Evolutionary conservation across 2,113 vertebrate species (phyloP).

Genomic region (Phalacrocorax pelagicus): DNA sequence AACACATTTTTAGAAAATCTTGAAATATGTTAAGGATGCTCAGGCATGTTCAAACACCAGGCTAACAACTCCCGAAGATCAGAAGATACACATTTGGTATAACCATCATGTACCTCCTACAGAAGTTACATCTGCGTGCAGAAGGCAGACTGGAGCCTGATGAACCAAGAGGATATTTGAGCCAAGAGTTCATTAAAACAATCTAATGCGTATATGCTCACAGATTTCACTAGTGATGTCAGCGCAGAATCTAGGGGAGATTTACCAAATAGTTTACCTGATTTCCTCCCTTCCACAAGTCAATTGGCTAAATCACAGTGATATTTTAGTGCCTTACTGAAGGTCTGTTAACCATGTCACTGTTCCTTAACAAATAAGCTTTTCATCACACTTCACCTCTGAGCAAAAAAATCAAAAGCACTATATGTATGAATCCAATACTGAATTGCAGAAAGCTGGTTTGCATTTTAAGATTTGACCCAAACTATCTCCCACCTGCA

Average conservation of each 20-base stretch:
- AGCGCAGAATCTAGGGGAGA: not conserved
- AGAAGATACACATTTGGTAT: not conserved
- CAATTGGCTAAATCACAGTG: not conserved
- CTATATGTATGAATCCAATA: not conserved
- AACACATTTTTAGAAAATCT: not conserved
- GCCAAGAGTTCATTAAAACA: not conserved
- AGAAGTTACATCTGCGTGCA: not conserved
- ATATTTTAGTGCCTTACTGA: not conserved
- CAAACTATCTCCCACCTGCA: not conserved
- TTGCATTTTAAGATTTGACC: not conserved
- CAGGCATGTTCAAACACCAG: no score
- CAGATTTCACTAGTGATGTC: not conserved
- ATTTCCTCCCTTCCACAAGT: not conserved
- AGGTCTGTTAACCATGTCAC: not conserved
- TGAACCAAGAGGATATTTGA: not conserved
- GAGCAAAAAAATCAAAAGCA: not conserved
- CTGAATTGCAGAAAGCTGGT: not conserved
- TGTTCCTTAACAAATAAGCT: not conserved
- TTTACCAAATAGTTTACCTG: not conserved
- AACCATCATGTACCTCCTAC: not conserved
- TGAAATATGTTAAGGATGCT: not conserved
- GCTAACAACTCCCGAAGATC: not conserved
- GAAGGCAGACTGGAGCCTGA: not conserved
- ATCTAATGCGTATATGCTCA: accelerated
- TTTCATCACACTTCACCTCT: not conserved